These are phyloP conservation scores for Pterois miles DNA, from an alignment of 2,797 vertebrate species.

Conservation along the genomic window DNA sequence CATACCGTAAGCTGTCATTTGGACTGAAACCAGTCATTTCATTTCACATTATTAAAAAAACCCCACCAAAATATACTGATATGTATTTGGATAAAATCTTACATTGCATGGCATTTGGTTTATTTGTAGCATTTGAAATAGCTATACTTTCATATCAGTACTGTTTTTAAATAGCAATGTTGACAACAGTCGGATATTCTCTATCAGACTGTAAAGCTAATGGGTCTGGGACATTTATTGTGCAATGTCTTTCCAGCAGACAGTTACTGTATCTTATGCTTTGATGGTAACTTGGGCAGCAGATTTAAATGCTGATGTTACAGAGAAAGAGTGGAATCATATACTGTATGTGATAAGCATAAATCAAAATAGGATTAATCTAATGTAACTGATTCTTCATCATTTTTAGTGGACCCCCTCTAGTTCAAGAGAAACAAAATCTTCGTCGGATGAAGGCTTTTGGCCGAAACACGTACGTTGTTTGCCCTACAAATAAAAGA, in stretches of 20 bases:
- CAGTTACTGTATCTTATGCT: neutral
- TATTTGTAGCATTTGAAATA: neutral
- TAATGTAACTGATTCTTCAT: neutral
- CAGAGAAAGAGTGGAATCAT: neutral
- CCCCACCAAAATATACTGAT: neutral
- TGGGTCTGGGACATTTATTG: neutral
- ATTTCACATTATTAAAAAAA: neutral
- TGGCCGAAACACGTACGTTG: no score
- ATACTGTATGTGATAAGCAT: neutral
- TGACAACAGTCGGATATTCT: neutral
- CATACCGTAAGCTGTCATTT: slow-evolving; percentile 30
- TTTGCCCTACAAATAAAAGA: no score
- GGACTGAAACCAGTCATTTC: neutral
- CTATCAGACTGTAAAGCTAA: neutral
- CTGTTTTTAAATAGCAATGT: neutral
- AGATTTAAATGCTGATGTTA: neutral
- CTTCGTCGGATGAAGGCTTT: no score
- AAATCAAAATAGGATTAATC: neutral
- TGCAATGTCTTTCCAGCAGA: neutral
- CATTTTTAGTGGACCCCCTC: neutral
- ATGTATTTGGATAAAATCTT: neutral
- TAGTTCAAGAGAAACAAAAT: no score
- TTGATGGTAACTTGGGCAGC: neutral
- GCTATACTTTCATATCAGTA: neutral
- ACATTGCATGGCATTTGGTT: no score